Evolutionary conservation across 2,113 vertebrate genomes (phyloP), one percentile per base, ranked within the genome.

Genomic region (Columba livia): DNA sequence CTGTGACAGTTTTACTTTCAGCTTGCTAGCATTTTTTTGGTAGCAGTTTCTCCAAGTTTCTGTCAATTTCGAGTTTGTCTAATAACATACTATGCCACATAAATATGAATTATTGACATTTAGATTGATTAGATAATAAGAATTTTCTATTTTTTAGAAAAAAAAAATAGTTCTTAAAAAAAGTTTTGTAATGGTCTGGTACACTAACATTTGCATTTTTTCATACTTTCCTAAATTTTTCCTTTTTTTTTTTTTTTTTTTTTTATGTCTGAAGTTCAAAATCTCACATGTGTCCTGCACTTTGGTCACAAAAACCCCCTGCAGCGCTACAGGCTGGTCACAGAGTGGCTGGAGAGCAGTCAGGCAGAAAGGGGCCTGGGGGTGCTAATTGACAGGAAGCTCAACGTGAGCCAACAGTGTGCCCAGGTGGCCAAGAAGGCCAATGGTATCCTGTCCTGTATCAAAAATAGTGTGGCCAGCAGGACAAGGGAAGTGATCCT

Each of bases 181-280:
- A 25, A 2, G 1, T 2, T 85, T 73, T 61, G 0, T 4, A 69
- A 29, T 3, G 0, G 3, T 18, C 28, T 70, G 32, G 10, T 10
- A 47, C 40, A 25, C 2, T 40, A 29, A 20, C 8, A 61, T 74
- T n/a, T 48, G 6, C 5, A 25, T 2, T 1, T 65, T 77, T 85
- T 51, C 26, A 3, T 12, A 28, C 44, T 61, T 82, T 74, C 69
- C 9, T 36, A 18, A 5, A 25, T 16, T 81, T 77, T 72, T 19
- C 15, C 19, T 40, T 40, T 14, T 40, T 40, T 10, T 40, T 40
- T 13, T 40, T 28, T 36, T 34, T 38, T 28, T 20, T 5, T 53
- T 61, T 61, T 23, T 6, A 8, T 57, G 1, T 53, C 17, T 34
- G 4, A 38, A 51, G 10, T 24, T 90, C 14, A 70, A 53, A 81